Evolutionary conservation across 2,888 invertebrate genomes (phyloP), one percentile per base, ranked within the genome.

Genomic region (Stegophylla sp.): DNA sequence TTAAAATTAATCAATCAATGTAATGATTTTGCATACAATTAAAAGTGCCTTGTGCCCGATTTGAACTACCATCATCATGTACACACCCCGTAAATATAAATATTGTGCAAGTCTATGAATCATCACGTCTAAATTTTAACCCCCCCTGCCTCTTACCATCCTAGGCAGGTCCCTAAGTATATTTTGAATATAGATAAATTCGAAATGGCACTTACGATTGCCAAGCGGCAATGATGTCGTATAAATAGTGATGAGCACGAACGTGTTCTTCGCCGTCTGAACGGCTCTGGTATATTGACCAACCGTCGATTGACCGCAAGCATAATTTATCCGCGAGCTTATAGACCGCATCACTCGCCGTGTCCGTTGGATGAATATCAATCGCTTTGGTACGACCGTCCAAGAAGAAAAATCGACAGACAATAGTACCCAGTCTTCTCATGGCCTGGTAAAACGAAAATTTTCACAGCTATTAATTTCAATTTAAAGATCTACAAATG

Each of bases 321-420:
- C 94, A 94, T 73, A 95, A 89, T 86, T 96, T 94, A 86, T 96
- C 95, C 0, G 96, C 95, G 43, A 97, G 88, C 84, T 95, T 93
- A 3, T 92, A 91, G 3, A 96, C 93, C 0, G 96, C 96, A 85
- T 96, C 96, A 28, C 93, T 92, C 0, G 96, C 96, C 3, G 96
- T 96, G 86, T 97, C 96, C 0, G 95, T 95, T 0, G 97, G 96
- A 88, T 96, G 96, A 34, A 97, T 94, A 87, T 96, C 96, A 83
- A 97, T 94, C 0, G 97, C 96, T 87, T 97, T 97, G 0, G 96
- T 96, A 79, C 96, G 91, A 0, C 96, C 96, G 87, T 97, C 97
- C 86, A 97, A 89, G 88, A 97, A 96, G 89, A 96, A 96, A 88
- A 97, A 96, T 69, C 95, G 91, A 86, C 96, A 96, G 0, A 97